Evolutionary conservation across 1,140 invertebrate species (phyloP).

Genomic region (Megathymus violae): DNA sequence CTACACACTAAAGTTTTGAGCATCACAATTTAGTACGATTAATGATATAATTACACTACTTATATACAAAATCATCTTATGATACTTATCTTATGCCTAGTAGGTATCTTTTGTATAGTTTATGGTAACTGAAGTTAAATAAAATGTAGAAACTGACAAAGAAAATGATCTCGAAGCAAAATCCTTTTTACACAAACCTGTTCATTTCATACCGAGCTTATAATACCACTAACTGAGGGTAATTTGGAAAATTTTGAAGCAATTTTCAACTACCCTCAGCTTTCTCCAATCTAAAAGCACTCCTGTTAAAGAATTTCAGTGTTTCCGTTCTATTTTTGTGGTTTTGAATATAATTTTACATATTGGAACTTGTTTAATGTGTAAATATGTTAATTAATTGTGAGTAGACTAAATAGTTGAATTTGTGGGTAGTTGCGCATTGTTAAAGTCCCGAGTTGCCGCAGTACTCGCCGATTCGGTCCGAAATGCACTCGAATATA

Average conservation of each 20-base stretch:
- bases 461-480: conserved; percentile 88
- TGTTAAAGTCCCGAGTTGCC: conserved; percentile 73
- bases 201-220: neutral
- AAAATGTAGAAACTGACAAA: neutral
- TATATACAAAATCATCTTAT: conserved; percentile 39
- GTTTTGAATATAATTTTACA: neutral
- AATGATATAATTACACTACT: conserved; percentile 37
- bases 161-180: too few relatives aligned
- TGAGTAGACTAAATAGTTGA: neutral
- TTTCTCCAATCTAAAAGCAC: too few relatives aligned
- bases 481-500: conserved; percentile 89
- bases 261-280: neutral
- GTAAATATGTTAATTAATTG: neutral
- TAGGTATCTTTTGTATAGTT: conserved; percentile 36
- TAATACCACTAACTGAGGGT: neutral
- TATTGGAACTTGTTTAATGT: neutral
- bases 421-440: neutral
- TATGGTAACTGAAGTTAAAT: conserved; percentile 44
- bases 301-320: too few relatives aligned
- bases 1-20: conserved; percentile 55
- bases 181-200: too few relatives aligned
- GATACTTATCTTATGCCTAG: conserved; percentile 10
- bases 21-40: conserved; percentile 66
- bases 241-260: neutral
- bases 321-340: too few relatives aligned